Evolutionary conservation across 2,113 vertebrate species (phyloP), one percentile per base, ranked within the genome.

Genomic region (Procavia capensis): DNA sequence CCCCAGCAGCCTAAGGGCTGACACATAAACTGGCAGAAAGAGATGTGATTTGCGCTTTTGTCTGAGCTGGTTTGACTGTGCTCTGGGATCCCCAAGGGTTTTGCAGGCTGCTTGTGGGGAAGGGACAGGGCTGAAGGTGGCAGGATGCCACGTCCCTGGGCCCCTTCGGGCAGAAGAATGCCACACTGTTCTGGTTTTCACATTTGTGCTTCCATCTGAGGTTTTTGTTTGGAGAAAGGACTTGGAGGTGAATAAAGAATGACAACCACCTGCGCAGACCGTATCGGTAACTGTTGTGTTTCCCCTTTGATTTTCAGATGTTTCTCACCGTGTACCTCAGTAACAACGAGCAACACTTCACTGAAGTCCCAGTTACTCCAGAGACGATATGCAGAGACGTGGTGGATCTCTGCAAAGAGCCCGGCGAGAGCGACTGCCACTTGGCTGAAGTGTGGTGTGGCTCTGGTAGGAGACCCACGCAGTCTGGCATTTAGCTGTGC

Each of bases 301-400:
- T 95, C 47, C 72, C 63, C 96, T 70, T 97, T 34, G 96, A 96
- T 19, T 94, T 98, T 41, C 94, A 99, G 99, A 99, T 99, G 99
- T 99, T 99, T 98, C 98, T 99, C 94, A 99, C 99, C 0, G 99
- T 99, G 95, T 99, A 99, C 98, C 99, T 99, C 98, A 99, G 99
- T 98, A 99, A 99, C 98, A 99, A 99, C 1, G 99, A 99, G 98
- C 99, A 99, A 97, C 99, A 99, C 98, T 99, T 99, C 98, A 99
- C 99, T 0, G 99, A 99, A 98, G 99, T 99, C 68, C 99, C 99
- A 0, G 98, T 99, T 76, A 99, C 99, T 9, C 99, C 99, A 0
- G 99, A 99, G 91, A 99, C 99, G 0, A 97, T 99, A 36, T 99
- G 99, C 98, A 98, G 99, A 45, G 99, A 99, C n/a, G 99, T 99